phyloP scores from a whole-genome alignment of 1,140 invertebrate species.

The Nephila pilipes region DNA sequence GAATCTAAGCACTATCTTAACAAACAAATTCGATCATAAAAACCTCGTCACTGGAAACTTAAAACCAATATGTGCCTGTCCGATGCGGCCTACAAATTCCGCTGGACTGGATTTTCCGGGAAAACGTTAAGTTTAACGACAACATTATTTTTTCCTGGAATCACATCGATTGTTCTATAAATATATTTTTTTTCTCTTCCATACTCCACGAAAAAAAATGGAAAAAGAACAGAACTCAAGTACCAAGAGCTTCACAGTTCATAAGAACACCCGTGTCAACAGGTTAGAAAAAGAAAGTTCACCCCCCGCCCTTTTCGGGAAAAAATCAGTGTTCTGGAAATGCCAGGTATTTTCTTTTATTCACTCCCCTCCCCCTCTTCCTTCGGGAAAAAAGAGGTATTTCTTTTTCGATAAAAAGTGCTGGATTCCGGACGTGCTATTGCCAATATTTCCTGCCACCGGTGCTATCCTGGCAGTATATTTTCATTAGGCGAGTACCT shows the following conservation, averaged over 20 bases:
- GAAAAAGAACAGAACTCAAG: not conserved
- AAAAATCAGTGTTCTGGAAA: conserved; percentile 14
- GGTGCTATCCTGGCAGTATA: conserved; percentile 37
- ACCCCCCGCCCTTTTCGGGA: not conserved
- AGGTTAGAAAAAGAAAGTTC: not conserved
- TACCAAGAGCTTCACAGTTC: not conserved
- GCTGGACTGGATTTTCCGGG: not conserved
- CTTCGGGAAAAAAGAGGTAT: not conserved
- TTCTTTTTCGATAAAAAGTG: conserved; percentile 22
- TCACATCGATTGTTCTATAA: not conserved
- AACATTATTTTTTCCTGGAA: not conserved
- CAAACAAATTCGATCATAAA: too few relatives aligned
- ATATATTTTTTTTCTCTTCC: not conserved
- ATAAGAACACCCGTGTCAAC: conserved; percentile 5
- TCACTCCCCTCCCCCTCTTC: not conserved
- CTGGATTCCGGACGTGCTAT: conserved; percentile 14
- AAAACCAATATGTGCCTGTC: too few relatives aligned
- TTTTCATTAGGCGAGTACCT: conserved; percentile 45
- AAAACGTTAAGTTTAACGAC: not conserved
- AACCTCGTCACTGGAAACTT: too few relatives aligned
- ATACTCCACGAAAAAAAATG: not conserved
- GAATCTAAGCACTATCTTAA: too few relatives aligned
- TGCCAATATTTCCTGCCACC: conserved; percentile 60
- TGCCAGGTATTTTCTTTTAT: not conserved
- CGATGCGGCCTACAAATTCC: not conserved